Conservation (phyloP, 2,113 vertebrate species). For the Hyaena hyaena region DNA sequence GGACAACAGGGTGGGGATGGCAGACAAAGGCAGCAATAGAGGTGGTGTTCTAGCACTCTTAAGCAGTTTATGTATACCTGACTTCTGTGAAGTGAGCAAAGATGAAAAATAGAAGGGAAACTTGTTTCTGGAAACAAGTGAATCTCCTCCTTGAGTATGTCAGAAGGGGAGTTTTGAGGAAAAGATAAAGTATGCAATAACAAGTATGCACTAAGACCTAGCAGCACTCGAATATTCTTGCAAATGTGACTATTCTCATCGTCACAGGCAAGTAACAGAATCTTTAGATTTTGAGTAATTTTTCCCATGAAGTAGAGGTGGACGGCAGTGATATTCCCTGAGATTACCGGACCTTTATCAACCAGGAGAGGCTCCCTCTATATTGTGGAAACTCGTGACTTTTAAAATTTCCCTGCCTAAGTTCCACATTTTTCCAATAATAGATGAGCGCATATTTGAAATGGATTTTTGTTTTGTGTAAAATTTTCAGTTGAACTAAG, state of each 20-base stretch:
- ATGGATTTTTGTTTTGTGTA: slow-evolving; percentile 25
- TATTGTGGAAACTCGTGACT: background rate
- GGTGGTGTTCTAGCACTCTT: background rate
- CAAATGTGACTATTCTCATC: background rate
- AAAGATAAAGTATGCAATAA: background rate
- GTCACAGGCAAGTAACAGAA: background rate
- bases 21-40: background rate
- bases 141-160: background rate
- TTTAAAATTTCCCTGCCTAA: background rate
- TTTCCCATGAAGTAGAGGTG: background rate
- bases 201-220: background rate
- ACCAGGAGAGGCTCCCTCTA: background rate
- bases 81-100: background rate
- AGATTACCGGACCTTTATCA: background rate
- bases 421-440: background rate
- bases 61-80: background rate
- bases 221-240: background rate
- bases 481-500: slow-evolving; percentile 27
- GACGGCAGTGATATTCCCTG: background rate
- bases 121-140: background rate
- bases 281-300: background rate
- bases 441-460: slow-evolving; percentile 15
- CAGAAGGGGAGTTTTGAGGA: background rate
- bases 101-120: slow-evolving; percentile 12
- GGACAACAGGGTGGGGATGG: too few species aligned